A percentile compares a stretch with the other conserved stretches of the same genome.
phyloP scores from a whole-genome alignment of 2,797 vertebrate species.

The Coilia nasus region DNA sequence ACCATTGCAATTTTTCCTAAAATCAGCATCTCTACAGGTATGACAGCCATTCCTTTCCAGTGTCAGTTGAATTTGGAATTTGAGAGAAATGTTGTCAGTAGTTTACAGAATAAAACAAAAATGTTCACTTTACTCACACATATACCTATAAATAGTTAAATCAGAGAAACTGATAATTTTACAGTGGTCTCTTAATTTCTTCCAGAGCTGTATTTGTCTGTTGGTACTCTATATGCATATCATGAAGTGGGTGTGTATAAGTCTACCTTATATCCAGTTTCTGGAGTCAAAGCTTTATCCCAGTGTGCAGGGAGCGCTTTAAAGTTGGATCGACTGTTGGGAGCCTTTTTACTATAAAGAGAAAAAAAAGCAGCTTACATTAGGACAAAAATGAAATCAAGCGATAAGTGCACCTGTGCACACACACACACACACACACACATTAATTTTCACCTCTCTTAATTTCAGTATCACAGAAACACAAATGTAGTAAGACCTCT shows the following conservation, averaged over 20 bases:
- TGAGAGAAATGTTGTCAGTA: too few relatives aligned
- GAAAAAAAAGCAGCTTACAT: not conserved
- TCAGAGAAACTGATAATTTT: too few relatives aligned
- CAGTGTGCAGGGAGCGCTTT: constrained; percentile 63
- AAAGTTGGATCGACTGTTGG: constrained; percentile 14
- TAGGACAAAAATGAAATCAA: not conserved
- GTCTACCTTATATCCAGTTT: constrained; percentile 67
- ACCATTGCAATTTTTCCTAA: too few relatives aligned
- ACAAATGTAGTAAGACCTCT: not conserved
- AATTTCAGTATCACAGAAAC: not conserved
- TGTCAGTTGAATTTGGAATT: too few relatives aligned
- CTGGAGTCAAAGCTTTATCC: constrained; percentile 65
- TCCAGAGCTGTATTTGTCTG: not conserved
- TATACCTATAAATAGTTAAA: too few relatives aligned
- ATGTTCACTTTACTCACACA: too few relatives aligned
- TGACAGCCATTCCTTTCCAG: too few relatives aligned
- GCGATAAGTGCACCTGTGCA: too few relatives aligned
- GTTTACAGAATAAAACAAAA: too few relatives aligned
- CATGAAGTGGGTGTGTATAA: too few relatives aligned
- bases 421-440: not conserved
- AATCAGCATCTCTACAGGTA: too few relatives aligned
- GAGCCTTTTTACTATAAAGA: constrained; percentile 47
- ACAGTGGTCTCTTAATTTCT: too few relatives aligned
- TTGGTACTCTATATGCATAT: not conserved
- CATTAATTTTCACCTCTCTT: not conserved